Evolutionary conservation across 2,888 invertebrate species (phyloP).

Genomic region (Tortrix viridana): DNA sequence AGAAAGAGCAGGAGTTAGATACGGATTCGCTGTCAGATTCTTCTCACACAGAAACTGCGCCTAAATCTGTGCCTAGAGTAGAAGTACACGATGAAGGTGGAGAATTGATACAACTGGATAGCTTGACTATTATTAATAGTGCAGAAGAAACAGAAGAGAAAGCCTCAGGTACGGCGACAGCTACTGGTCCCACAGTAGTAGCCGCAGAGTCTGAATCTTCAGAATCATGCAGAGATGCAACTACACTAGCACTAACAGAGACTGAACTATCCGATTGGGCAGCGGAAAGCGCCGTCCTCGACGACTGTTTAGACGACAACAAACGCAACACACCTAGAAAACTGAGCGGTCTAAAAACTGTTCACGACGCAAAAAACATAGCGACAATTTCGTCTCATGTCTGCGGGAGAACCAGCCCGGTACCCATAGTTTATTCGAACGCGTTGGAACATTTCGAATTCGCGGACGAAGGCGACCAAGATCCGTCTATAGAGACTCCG

Average conservation of each 20-base stretch:
- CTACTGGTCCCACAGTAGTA: constrained; percentile 72
- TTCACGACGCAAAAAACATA: constrained; percentile 74
- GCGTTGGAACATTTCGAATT: constrained; percentile 92
- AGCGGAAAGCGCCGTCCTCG: constrained; percentile 90
- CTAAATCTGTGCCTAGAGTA: constrained; percentile 86
- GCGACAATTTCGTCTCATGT: constrained; percentile 70
- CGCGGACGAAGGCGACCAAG: constrained; percentile 94
- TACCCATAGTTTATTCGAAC: constrained; percentile 69
- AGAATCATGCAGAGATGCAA: constrained; percentile 88
- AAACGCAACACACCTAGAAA: constrained; percentile 66
- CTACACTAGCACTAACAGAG: constrained; percentile 90
- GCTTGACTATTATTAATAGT: constrained; percentile 79
- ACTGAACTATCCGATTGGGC: constrained; percentile 96
- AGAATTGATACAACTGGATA: constrained; percentile 86
- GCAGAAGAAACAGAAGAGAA: constrained; percentile 61
- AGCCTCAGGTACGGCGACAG: constrained; percentile 60
- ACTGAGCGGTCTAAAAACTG: constrained; percentile 66
- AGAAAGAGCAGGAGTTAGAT: constrained; percentile 75
- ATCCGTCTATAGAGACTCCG: constrained; percentile 86
- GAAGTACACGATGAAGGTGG: constrained; percentile 90
- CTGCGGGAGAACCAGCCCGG: constrained; percentile 70
- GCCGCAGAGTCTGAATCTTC: constrained; percentile 80
- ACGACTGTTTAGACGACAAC: constrained; percentile 85
- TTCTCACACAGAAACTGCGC: constrained; percentile 68
- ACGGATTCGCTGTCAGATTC: constrained; percentile 84